Percentiles rank a stretch among this genome's conserved stretches.
These are phyloP conservation scores for Otus sunia DNA, from an alignment of 2,113 vertebrate genomes.

Conservation along the genomic window DNA sequence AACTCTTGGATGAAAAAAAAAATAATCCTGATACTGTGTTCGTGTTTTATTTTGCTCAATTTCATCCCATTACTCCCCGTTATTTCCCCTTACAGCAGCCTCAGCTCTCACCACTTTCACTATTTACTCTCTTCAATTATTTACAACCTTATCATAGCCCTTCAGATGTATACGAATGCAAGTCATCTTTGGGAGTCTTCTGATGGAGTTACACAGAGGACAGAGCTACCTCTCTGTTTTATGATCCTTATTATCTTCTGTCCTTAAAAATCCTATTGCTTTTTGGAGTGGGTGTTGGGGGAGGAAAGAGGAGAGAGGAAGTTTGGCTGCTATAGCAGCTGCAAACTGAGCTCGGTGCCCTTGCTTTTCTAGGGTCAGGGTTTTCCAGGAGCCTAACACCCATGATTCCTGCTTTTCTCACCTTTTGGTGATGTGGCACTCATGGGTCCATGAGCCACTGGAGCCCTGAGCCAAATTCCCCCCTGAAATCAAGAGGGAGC, in stretches of 20 bases:
- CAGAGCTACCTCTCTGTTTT: neutral
- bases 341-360: neutral
- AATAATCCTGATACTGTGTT: neutral
- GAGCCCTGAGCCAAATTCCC: neutral
- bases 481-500: rapidly evolving
- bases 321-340: neutral
- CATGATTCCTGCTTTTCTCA: neutral
- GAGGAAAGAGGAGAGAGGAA: neutral
- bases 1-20: neutral
- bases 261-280: neutral
- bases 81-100: neutral
- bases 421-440: rapidly evolving
- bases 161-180: neutral
- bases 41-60: neutral
- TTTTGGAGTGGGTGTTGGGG: neutral
- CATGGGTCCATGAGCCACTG: rapidly evolving
- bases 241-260: neutral
- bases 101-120: neutral
- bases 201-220: neutral
- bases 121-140: neutral
- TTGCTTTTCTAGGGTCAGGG: neutral
- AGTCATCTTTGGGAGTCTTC: neutral
- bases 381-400: neutral
- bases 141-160: neutral
- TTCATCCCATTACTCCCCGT: neutral